phyloP scores from a whole-genome alignment of 2,797 vertebrate species.

The Podarcis siculus region DNA sequence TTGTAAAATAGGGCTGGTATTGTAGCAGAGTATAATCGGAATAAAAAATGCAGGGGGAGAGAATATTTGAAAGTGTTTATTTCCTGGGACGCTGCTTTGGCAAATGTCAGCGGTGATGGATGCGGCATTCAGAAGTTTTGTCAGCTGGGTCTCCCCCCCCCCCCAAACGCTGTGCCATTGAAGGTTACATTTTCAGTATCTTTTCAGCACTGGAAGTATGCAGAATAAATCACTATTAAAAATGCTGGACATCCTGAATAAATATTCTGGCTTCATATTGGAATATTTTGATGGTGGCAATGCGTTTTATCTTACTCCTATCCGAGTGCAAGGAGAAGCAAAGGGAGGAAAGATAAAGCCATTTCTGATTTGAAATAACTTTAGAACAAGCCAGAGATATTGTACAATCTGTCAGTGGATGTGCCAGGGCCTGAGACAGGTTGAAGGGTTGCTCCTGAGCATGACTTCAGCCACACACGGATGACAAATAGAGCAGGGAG shows the following conservation, averaged over 20 bases:
- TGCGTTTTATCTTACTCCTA: conserved; percentile 11
- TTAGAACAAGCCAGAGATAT: conserved; percentile 20
- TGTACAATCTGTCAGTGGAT: conserved; percentile 8
- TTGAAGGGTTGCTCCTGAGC: not conserved
- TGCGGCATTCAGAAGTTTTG: rapidly evolving
- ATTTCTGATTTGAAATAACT: conserved; percentile 33
- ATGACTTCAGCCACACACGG: not conserved
- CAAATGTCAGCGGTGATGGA: not conserved
- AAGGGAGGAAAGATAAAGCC: not conserved
- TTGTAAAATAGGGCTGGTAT: conserved; percentile 18
- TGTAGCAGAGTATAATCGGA: conserved; percentile 14
- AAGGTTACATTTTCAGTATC: not conserved
- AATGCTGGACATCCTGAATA: conserved; percentile 20
- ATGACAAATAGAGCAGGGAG: not conserved
- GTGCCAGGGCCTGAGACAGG: not conserved
- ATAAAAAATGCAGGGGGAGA: conserved; percentile 21
- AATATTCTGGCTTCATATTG: conserved; percentile 3
- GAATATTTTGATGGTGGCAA: conserved; percentile 20
- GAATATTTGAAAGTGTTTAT: conserved; percentile 7
- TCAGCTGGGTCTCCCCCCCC: not conserved
- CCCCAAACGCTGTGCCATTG: not conserved
- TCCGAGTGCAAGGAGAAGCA: not conserved
- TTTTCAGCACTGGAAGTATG: rapidly evolving
- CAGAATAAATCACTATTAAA: conserved; percentile 25
- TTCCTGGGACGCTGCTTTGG: conserved; percentile 17